Evolutionary conservation across 2,888 invertebrate species (phyloP).

Genomic region (Halictus quadricinctus): DNA sequence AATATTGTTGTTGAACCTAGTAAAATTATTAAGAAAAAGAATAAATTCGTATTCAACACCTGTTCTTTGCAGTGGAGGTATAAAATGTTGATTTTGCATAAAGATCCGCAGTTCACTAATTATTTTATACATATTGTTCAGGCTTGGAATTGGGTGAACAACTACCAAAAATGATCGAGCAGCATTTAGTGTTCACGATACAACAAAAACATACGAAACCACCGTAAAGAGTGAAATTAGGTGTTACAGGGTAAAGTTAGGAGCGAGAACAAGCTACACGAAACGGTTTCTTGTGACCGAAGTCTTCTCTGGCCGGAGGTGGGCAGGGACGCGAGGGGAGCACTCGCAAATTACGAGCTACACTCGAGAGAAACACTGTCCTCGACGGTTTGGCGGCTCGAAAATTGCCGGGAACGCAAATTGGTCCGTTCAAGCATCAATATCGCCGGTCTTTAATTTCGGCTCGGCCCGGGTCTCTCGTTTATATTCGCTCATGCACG

Average conservation of each 20-base stretch:
- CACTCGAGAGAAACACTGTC: slow-evolving; percentile 48
- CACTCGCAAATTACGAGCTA: slow-evolving; percentile 36
- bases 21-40: neutral
- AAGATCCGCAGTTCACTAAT: neutral
- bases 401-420: slow-evolving; percentile 60
- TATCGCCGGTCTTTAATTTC: slow-evolving; percentile 60
- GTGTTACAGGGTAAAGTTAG: neutral
- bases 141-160: neutral
- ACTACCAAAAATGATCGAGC: neutral
- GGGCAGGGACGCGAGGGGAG: neutral
- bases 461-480: slow-evolving; percentile 26
- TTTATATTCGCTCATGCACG: slow-evolving; percentile 48
- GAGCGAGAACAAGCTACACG: slow-evolving; percentile 10
- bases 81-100: neutral
- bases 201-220: neutral
- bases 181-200: neutral
- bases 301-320: neutral
- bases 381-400: slow-evolving; percentile 32
- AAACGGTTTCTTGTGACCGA: slow-evolving; percentile 30
- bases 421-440: slow-evolving; percentile 59
- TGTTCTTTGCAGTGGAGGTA: too few relatives aligned
- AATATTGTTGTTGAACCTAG: too few relatives aligned
- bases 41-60: neutral
- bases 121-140: neutral
- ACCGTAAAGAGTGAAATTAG: neutral